Evolutionary conservation across 2,888 invertebrate genomes (phyloP).

Genomic region (Nasonovia ribisnigri): DNA sequence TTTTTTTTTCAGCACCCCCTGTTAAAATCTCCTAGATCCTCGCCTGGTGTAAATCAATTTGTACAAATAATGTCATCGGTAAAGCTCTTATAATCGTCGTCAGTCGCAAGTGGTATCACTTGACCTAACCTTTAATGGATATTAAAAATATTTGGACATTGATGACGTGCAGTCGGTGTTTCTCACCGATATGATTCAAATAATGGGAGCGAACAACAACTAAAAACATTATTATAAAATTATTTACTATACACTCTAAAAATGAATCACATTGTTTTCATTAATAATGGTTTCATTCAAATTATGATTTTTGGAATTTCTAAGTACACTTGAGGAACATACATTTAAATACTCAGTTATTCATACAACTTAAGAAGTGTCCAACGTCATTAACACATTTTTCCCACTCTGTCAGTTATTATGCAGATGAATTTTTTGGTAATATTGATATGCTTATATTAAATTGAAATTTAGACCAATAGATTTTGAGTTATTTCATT

Average conservation of each 20-base stretch:
- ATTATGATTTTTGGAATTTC: background rate
- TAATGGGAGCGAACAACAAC: background rate
- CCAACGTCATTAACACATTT: background rate
- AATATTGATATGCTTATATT: too few species aligned
- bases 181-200: background rate
- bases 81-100: background rate
- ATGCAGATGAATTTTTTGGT: too few species aligned
- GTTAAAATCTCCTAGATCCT: too few species aligned
- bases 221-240: background rate
- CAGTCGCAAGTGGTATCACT: background rate
- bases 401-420: background rate
- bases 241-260: background rate
- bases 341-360: background rate
- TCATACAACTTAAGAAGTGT: background rate
- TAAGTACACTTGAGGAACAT: background rate
- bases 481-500: too few species aligned
- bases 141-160: background rate
- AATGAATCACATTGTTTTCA: background rate
- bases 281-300: background rate
- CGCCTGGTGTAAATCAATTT: background rate
- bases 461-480: too few species aligned
- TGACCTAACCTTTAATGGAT: background rate
- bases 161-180: background rate
- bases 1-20: too few species aligned
- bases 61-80: background rate